Evolutionary conservation across 2,888 invertebrate genomes (phyloP).

Genomic region (Lasioglossum figueresi): DNA sequence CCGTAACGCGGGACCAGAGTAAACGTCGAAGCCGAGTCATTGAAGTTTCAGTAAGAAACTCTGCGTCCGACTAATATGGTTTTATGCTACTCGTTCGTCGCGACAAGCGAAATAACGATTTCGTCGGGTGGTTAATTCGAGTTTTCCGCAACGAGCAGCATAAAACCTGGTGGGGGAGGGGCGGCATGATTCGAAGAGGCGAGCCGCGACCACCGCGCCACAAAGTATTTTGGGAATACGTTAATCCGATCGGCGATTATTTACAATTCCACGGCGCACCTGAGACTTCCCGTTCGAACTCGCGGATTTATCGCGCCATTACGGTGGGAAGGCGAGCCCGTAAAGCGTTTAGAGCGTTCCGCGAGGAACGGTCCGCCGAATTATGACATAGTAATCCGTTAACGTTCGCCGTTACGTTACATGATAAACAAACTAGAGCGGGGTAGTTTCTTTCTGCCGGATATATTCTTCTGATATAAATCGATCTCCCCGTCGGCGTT

Average conservation of each 20-base stretch:
- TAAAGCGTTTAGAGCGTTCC: not conserved
- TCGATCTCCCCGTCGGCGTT: not conserved
- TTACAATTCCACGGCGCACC: slow-evolving; percentile 31
- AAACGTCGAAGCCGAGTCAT: not conserved
- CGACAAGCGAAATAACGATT: not conserved
- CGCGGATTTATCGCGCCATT: slow-evolving; percentile 15
- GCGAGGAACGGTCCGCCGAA: not conserved
- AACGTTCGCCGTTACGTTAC: not conserved
- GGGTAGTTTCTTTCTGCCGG: not conserved
- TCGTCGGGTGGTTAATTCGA: not conserved
- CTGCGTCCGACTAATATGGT: not conserved
- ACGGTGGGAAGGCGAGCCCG: not conserved
- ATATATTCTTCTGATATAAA: not conserved
- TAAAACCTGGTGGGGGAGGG: not conserved
- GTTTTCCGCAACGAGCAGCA: not conserved
- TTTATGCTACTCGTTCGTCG: not conserved
- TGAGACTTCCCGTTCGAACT: slow-evolving; percentile 23
- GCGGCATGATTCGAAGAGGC: not conserved
- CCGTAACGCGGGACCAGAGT: not conserved
- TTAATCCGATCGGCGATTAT: slow-evolving; percentile 35
- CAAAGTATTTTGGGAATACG: slow-evolving; percentile 40
- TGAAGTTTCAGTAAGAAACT: not conserved
- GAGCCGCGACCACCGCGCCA: not conserved
- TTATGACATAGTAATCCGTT: slow-evolving; percentile 1
- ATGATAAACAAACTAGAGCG: not conserved